Evolutionary conservation across 92 coral and sea anemone genomes (phyloP).

Genomic region (Umimayanthus kanabou): DNA sequence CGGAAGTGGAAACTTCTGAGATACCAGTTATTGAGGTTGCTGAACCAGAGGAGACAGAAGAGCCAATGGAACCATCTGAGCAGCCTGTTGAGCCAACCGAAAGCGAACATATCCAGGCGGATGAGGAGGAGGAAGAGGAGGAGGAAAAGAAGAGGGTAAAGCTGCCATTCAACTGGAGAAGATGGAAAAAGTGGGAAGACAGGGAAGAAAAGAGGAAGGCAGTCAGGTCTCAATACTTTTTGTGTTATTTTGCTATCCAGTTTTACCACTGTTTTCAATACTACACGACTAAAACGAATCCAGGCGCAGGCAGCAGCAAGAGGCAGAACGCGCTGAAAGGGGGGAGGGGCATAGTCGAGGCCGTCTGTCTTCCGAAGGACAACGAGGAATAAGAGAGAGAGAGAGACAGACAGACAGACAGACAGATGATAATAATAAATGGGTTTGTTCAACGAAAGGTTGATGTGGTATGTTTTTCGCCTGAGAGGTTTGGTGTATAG

Average conservation of each 20-base stretch:
- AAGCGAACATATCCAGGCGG: background rate
- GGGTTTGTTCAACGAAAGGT: too few species aligned
- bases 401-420: too few species aligned
- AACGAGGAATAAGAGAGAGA: too few species aligned
- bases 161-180: background rate
- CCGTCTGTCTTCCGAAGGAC: too few species aligned
- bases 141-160: background rate
- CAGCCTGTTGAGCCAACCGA: background rate
- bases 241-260: too few species aligned
- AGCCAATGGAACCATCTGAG: background rate
- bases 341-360: too few species aligned
- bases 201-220: constrained; percentile 16
- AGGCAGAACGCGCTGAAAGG: too few species aligned
- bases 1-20: background rate
- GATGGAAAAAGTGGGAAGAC: constrained; percentile 24
- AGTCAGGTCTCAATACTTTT: constrained; percentile 3
- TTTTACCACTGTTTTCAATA: background rate
- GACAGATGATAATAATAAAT: too few species aligned
- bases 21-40: background rate
- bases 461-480: too few species aligned
- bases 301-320: too few species aligned
- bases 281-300: background rate
- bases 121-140: background rate
- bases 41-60: background rate
- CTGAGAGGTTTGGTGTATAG: too few species aligned